Base-by-base conservation (phyloP, 2,888 invertebrate species). In the Trichogramma evanescens region DNA sequence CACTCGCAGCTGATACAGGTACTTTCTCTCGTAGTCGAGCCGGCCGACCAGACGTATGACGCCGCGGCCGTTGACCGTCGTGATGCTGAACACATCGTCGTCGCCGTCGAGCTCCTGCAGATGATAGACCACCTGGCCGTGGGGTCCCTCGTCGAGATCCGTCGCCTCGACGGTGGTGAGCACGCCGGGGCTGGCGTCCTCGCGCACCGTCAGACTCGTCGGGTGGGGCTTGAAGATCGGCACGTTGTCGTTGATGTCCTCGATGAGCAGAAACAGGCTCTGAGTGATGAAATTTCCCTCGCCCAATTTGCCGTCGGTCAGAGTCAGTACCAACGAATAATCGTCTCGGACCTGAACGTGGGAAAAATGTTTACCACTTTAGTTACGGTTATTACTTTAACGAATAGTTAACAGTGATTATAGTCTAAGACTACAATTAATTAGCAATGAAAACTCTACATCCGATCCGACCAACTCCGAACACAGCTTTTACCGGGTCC, bases 161-260 rank as follows among this genome's bases (percentile, higher is more conserved):
- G 87, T 89, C 8, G 94, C 95, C 80, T 93, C 92, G 40, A 95
- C 84, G 2, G 89, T 89, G 9, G 89, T 83, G 52, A 94, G 80
- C 62, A 91, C 81, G 13, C 89, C 87, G 0, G 91, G 89, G 5
- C 82, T 78, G 56, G 89, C 86, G 76, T 93, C 86, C 81, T 95
- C 95, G 61, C 86, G 85, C 48, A 95, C 83, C 61, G 86, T 86
- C 65, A 95, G 82, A 56, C 92, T 89, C 50, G 91, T 87, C 69
- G 89, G 90, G 79, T 92, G 92, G 26, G 91, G 88, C 75, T 88
- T 86, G 78, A 94, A 95, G 66, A 91, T 84, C 42, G 95, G 95
- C 71, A 87, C 88, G 81, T 94, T 94, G 81, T 94, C 94, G 74
- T 94, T 94, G 51, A 93, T 89, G 76, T 95, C 95, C 80, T 94